Base-by-base conservation (phyloP, 2,113 vertebrate genomes). In the Trematocara nigrifrons region DNA sequence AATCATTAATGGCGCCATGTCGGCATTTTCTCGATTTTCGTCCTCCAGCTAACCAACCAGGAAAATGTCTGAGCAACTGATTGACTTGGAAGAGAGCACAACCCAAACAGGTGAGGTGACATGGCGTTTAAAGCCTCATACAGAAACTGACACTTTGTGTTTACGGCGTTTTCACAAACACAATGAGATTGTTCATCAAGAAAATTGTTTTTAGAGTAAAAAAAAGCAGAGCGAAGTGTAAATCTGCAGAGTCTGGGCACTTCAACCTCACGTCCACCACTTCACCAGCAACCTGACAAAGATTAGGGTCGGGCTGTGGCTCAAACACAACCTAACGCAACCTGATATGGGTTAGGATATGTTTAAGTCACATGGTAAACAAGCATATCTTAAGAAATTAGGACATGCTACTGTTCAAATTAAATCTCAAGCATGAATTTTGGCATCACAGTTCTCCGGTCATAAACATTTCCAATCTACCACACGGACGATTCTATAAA, bases 91-190 rank as follows among this genome's bases (percentile, higher is more conserved):
- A 85, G 96, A 97, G 88, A 94, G 95, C 4, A 96, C 96, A 0
- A 97, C 95, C 82, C 97, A 98, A 29, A 99, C 98, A 96, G 98
- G 98, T 97, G 96, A 97, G 89, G 52, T 2, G 2, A 85, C 5
- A 13, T 13, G 7, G 2, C 22, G 3, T 52, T 79, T 45, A 33
- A 9, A 80, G 10, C 59, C 13, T 56, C 18, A 53, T 40, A 78
- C 38, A 11, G 42, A 0, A n/a, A 3, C 9, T 8, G 9, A 51
- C 2, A 0, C 45, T n/a, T 51, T 71, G 66, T 71, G 40, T 42
- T 45, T 33, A 26, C 8, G 42, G 13, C 26, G 31, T 53, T 80
- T 52, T 42, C 29, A 64, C 4, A 29, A 33, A 85, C 18, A n/a
- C 12, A 51, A 2, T 49, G 45, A 38, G 53, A 20, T 3, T 11